Evolutionary conservation across 35 echinoderm and acorn worm species (phyloP), one percentile per base, ranked within the genome.

Genomic region (Ptychodera flava): DNA sequence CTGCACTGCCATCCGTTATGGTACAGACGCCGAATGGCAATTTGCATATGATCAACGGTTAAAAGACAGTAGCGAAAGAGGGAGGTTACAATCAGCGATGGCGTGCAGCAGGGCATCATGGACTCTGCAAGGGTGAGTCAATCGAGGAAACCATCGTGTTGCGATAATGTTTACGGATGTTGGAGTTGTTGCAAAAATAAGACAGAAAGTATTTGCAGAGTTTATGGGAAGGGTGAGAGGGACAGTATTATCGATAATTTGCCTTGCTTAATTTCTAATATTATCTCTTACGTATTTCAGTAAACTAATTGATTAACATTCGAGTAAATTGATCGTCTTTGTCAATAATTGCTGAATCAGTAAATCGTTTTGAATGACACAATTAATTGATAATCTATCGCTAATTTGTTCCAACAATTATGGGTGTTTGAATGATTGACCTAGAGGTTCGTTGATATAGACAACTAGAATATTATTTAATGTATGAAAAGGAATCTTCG

Each of bases 1-100:
- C 84, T 97, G 95, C 38, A 92, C 90, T 16, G 95, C 92, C 22
- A 92, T 97, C 16, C 64, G 89, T 78, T 78, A 35, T 16, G 95
- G 95, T 30, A 89, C 82, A 16, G 87, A 97, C 31, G 82, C 87
- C 27, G 92, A 92, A 33, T 97, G 95, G 95, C 28, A 81, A 35
- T 93, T 94, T 78, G 95, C 92, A 0, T 97, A 86, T 29, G 79
- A 97, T 0, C 84, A 83, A 30, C 45, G 86, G 27, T 89, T 82
- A 28, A 16, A 86, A 76, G 92, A 78, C 22, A 53, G 85, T 1
- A 83, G 82, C 28, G 88, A 92, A 81, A 32, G 80, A 22, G 85
- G 88, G 0, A 92, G 83, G 14, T 77, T 97, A 1, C 88, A 84
- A 27, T 36, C 37, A 31, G 91, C 94, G 0, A 32, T 97, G 33